Conservation (phyloP, 2,797 vertebrate species). For the Aratinga solstitialis region DNA sequence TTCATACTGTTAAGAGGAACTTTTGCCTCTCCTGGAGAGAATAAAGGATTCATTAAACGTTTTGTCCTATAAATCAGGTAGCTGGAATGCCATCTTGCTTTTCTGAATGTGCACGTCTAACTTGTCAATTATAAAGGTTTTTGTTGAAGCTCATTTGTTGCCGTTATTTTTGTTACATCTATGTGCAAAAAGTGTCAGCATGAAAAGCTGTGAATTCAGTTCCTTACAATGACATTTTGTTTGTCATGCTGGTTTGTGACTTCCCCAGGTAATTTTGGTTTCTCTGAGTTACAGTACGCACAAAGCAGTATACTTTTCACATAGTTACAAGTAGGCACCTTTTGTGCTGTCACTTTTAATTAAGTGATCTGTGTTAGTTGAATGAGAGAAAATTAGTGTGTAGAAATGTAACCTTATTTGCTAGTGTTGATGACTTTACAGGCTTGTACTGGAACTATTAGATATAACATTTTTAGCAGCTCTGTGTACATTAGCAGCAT, state of each 20-base stretch:
- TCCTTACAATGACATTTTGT: not conserved
- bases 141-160: not conserved
- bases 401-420: not conserved
- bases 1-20: not conserved
- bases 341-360: not conserved
- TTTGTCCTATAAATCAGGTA: not conserved
- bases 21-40: not conserved
- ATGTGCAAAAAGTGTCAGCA: not conserved
- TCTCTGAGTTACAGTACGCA: not conserved
- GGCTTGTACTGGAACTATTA: conserved; percentile 22
- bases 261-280: not conserved
- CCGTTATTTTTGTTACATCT: not conserved
- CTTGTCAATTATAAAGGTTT: not conserved
- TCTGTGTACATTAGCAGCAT: conserved; percentile 3
- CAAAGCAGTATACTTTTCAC: not conserved
- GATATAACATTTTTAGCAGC: conserved; percentile 18
- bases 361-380: not conserved
- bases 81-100: not conserved
- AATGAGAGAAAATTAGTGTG: not conserved
- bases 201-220: not conserved
- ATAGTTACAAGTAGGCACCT: not conserved
- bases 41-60: not conserved
- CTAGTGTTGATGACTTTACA: not conserved
- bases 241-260: not conserved
- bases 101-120: not conserved